phyloP scores from a whole-genome alignment of 2,113 vertebrate species.

The Brachyistius frenatus region DNA sequence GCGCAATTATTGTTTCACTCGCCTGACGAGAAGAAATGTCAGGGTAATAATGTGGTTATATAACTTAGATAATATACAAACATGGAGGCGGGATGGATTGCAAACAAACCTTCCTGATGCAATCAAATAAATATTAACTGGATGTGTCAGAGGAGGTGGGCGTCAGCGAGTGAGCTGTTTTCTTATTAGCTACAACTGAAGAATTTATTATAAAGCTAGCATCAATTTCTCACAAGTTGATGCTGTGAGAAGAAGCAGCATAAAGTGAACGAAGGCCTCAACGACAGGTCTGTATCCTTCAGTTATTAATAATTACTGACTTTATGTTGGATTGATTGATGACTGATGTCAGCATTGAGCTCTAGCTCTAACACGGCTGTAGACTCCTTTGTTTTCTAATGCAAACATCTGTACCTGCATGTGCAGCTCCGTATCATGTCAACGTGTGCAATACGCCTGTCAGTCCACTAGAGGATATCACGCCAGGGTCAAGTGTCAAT shows the following conservation, averaged over 20 bases:
- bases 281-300: too few species aligned
- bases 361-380: neutral
- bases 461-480: too few species aligned
- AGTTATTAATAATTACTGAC: neutral
- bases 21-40: slow-evolving; percentile 40
- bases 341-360: neutral
- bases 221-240: neutral
- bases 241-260: neutral
- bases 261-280: too few species aligned
- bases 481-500: too few species aligned
- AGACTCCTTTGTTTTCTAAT: too few species aligned
- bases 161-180: slow-evolving; percentile 15
- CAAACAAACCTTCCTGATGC: slow-evolving; percentile 25
- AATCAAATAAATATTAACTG: slow-evolving; percentile 29
- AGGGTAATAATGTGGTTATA: slow-evolving; percentile 38
- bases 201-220: neutral
- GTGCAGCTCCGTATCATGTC: too few species aligned
- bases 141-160: slow-evolving; percentile 40
- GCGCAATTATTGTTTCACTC: slow-evolving; percentile 29
- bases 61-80: neutral
- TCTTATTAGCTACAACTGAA: neutral
- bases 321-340: neutral
- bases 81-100: slow-evolving; percentile 1
- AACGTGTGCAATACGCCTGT: too few species aligned
- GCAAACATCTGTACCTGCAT: too few species aligned